phyloP scores from a whole-genome alignment of 2,797 vertebrate species.

The Ctenochaetus hawaiiensis region DNA sequence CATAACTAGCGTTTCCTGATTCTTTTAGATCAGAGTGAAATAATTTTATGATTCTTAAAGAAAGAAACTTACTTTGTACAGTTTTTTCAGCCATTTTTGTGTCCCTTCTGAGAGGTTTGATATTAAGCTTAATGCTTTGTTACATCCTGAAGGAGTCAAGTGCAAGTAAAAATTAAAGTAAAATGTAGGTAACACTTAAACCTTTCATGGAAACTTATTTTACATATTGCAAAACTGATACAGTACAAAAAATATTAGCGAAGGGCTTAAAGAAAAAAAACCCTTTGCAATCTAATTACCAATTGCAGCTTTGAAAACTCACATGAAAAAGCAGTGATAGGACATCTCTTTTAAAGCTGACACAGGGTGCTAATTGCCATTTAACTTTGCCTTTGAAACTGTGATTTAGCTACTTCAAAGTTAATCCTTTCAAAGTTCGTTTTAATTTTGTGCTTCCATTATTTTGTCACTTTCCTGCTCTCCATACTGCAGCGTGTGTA shows the following conservation, averaged over 20 bases:
- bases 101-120: neutral
- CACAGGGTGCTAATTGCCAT: conserved; percentile 53
- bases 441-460: conserved; percentile 19
- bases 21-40: too few species aligned
- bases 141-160: neutral
- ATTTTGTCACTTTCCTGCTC: neutral
- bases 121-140: neutral
- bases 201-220: neutral
- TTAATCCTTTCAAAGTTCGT: conserved; percentile 42
- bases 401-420: conserved; percentile 45
- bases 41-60: neutral
- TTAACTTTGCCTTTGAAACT: conserved; percentile 61
- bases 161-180: neutral
- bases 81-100: neutral
- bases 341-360: conserved; percentile 41
- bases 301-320: conserved; percentile 36
- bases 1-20: too few species aligned
- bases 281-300: conserved; percentile 49
- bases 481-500: neutral
- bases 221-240: neutral
- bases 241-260: neutral
- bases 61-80: neutral
- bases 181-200: neutral
- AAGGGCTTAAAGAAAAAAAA: conserved; percentile 10
- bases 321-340: conserved; percentile 29